Percentiles rank a stretch among this genome's conserved stretches.
These are phyloP conservation scores for Thaumatotibia leucotreta DNA, from an alignment of 1,140 invertebrate genomes.

Conservation along the genomic window DNA sequence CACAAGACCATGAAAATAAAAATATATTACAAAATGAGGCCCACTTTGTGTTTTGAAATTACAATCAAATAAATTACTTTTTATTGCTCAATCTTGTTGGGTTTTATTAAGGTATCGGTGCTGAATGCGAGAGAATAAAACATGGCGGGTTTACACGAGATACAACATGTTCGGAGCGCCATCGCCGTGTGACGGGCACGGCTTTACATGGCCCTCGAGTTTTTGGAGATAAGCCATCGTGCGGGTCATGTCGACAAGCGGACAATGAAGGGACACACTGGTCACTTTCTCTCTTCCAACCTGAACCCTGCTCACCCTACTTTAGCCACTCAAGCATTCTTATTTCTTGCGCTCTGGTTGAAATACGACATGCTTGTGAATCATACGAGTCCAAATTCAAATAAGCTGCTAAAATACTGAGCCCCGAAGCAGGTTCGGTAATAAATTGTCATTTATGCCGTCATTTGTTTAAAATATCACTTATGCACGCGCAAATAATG, in stretches of 20 bases:
- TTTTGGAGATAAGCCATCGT: conserved; percentile 57
- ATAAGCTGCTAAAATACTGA: conserved; percentile 9
- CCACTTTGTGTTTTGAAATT: conserved; percentile 74
- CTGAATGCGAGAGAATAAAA: conserved; percentile 66
- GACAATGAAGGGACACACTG: conserved; percentile 33
- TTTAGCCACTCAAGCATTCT: neutral
- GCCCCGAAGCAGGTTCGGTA: neutral
- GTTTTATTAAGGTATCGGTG: conserved; percentile 73
- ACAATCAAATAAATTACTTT: conserved; percentile 76
- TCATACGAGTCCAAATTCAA: conserved; percentile 9
- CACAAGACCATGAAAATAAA: conserved; percentile 70
- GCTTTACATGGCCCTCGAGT: conserved; percentile 56
- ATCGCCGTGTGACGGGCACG: conserved; percentile 23
- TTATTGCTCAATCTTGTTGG: conserved; percentile 75
- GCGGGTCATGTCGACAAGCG: conserved; percentile 47
- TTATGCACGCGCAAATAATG: conserved; percentile 10
- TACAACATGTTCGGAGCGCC: conserved; percentile 53
- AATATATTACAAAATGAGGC: conserved; percentile 71
- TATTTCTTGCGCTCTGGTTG: neutral
- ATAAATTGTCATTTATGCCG: conserved; percentile 13
- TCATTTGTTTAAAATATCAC: conserved; percentile 14
- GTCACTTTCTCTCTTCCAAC: conserved; percentile 38
- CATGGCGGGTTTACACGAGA: conserved; percentile 64
- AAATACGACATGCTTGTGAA: conserved; percentile 4
- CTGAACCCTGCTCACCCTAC: conserved; percentile 8